phyloP scores from a whole-genome alignment of 1,140 invertebrate genomes.

The Theocolax elegans region DNA sequence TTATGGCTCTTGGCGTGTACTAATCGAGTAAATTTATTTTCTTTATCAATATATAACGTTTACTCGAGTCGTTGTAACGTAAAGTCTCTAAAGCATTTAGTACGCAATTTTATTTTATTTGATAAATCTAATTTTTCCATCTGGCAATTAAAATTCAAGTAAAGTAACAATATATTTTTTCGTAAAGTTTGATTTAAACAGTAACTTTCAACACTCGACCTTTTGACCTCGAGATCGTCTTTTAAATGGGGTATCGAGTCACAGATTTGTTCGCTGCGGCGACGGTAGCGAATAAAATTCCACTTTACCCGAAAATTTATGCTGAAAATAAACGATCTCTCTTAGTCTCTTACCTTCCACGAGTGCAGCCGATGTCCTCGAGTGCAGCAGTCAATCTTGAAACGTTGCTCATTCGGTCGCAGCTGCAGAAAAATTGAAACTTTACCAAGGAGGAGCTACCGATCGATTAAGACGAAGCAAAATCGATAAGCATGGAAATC shows the following conservation, averaged over 20 bases:
- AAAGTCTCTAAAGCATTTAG: too few relatives aligned
- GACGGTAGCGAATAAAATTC: conserved; percentile 27
- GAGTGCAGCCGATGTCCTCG: background rate
- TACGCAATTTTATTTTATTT: too few relatives aligned
- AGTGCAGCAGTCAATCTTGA: conserved; percentile 19
- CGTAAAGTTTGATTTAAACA: too few relatives aligned
- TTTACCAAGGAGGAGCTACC: background rate
- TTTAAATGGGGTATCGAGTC: conserved; percentile 18
- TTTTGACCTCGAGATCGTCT: conserved; percentile 27
- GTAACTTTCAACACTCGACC: background rate
- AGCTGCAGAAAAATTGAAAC: conserved; percentile 34
- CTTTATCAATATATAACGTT: too few relatives aligned
- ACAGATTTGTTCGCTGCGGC: conserved; percentile 16
- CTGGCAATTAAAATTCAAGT: too few relatives aligned
- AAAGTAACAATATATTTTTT: too few relatives aligned
- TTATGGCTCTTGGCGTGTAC: too few relatives aligned
- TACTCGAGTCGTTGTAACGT: too few relatives aligned
- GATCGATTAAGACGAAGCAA: conserved; percentile 30
- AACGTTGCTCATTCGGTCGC: background rate
- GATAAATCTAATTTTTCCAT: too few relatives aligned
- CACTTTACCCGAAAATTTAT: conserved; percentile 32
- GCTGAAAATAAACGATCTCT: conserved; percentile 18
- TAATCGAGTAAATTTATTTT: too few relatives aligned
- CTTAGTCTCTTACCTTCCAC: background rate
- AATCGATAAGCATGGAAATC: conserved; percentile 37